Evolutionary conservation across 2,888 invertebrate genomes (phyloP), one percentile per base, ranked within the genome.

Genomic region (Mamestra brassicae): DNA sequence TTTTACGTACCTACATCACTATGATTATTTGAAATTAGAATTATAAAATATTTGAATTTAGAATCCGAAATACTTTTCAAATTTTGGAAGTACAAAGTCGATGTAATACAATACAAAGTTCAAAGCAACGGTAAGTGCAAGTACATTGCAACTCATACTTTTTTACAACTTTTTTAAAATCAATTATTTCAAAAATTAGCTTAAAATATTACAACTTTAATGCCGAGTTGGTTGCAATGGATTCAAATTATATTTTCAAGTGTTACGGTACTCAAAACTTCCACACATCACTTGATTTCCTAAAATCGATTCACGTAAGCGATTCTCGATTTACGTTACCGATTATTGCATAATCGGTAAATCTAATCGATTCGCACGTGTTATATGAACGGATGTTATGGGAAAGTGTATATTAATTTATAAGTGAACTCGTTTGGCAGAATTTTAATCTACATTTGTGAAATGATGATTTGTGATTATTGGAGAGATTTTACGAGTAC

Each of bases 231-330:
- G 38, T 38, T 3, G 38, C 38, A 38, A 38, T 38, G 38, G 38
- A 38, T 38, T 38, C 38, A 38, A 38, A 38, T 38, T 38, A 38
- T 38, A 38, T 1, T 38, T 38, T 38, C 38, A 4, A 38, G 3
- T 38, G 5, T n/a, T 11, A 66, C 73, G 11, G 57, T 65, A 60
- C n/a, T 67, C 57, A 38, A 26, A 61, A 42, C 7, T 11, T 57
- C n/a, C 63, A 80, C 70, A 81, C 55, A 50, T 64, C 10, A 55
- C 4, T 58, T n/a, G 52, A 85, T 66, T 70, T 70, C 71, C 64
- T 64, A 76, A 83, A 80, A 81, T 76, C 71, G 78, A 83, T 82
- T 89, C 85, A 89, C 75, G 75, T 86, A 88, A 90, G 72, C 85
- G 72, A 78, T 85, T 72, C 71, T 73, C 76, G 76, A 76, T 85